Percentiles rank a stretch among this genome's conserved stretches.
Evolutionary conservation across 2,888 invertebrate genomes (phyloP).

Genomic region (Penaeus monodon): DNA sequence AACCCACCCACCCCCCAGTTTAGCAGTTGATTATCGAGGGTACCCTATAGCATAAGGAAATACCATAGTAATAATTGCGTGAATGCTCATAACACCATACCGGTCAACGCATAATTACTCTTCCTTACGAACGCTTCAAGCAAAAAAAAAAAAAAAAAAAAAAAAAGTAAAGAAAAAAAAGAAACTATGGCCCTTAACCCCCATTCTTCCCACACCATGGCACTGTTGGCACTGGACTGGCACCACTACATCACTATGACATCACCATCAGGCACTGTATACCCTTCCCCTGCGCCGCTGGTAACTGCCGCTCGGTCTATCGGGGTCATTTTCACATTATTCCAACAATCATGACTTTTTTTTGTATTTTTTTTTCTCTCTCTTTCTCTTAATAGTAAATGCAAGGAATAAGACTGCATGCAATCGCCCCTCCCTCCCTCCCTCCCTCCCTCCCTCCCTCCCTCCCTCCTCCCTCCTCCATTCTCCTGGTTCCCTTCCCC

Average conservation of each 20-base stretch:
- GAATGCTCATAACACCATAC: too few species aligned
- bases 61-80: not conserved
- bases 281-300: not conserved
- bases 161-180: too few species aligned
- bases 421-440: too few species aligned
- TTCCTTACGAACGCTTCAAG: not conserved
- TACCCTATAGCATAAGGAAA: not conserved
- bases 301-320: not conserved
- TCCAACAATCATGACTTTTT: constrained; percentile 22
- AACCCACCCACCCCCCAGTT: not conserved
- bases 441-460: not conserved
- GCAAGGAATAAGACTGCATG: not conserved
- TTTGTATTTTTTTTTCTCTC: not conserved
- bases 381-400: constrained; percentile 16
- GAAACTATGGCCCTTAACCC: too few species aligned
- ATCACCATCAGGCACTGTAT: not conserved
- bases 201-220: too few species aligned
- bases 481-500: not conserved
- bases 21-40: not conserved
- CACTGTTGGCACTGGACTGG: not conserved
- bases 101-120: too few species aligned
- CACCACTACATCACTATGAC: not conserved
- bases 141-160: too few species aligned
- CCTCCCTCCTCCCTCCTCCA: not conserved
- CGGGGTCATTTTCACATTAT: constrained; percentile 23